phyloP scores from a whole-genome alignment of 2,797 vertebrate species.

The Melanogrammus aeglefinus region DNA sequence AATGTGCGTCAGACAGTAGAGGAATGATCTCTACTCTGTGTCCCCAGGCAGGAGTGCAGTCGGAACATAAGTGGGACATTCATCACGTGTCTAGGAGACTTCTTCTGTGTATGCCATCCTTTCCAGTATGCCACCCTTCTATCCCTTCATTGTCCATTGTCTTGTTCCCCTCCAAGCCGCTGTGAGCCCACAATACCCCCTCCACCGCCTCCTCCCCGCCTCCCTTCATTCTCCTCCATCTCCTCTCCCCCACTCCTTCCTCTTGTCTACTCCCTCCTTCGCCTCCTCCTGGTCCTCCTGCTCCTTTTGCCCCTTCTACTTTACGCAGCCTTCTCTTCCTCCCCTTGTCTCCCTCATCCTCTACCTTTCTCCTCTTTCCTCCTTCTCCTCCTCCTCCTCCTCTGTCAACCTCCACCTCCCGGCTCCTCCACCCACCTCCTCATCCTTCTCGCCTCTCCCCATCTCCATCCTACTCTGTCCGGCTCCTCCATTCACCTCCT shows the following conservation, averaged over 20 bases:
- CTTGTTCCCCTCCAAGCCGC: neutral
- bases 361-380: conserved; percentile 14
- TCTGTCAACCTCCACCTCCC: neutral
- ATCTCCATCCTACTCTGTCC: conserved; percentile 13
- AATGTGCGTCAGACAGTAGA: neutral
- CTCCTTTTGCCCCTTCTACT: neutral
- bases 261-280: neutral
- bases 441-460: conserved; percentile 18
- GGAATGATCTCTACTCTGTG: neutral
- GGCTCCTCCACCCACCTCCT: conserved; percentile 6
- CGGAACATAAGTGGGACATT: neutral
- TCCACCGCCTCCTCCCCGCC: neutral
- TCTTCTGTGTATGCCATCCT: neutral
- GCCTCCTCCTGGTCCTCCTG: no score
- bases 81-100: neutral
- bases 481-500: conserved; percentile 23
- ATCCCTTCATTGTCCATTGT: neutral
- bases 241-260: neutral
- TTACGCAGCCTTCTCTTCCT: conserved; percentile 26
- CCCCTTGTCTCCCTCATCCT: neutral
- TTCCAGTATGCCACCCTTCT: neutral
- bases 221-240: neutral
- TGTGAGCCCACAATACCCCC: neutral
- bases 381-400: conserved; percentile 26
- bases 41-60: neutral